Evolutionary conservation across 2,797 vertebrate species (phyloP), one percentile per base, ranked within the genome.

Genomic region (Manis javanica): DNA sequence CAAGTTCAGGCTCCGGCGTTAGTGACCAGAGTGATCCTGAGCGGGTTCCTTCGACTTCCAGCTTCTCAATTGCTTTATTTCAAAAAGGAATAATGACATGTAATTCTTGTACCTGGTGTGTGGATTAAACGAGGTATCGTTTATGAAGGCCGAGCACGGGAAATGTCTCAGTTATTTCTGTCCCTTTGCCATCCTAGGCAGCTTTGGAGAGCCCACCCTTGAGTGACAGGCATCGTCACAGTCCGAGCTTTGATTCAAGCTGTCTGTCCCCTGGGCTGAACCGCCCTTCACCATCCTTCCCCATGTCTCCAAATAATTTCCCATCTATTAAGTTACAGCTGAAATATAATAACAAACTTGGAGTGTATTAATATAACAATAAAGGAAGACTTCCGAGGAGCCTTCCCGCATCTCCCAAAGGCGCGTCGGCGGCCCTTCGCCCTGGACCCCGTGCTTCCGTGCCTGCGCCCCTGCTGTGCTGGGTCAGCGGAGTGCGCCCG

Each of bases 261-360:
- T 63, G 42, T 31, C 13, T 55, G 37, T 31, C 10, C 8, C 61
- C 6, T 81, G 15, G 59, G 10, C 55, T 29, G 39, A 68, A 69
- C 34, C 51, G 14, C 21, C 55, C 46, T 86, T 53, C 31, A 7
- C 51, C 11, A 12, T 63, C 26, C 19, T 86, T 59, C 11, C 89
- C 12, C 15, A 11, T 64, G 49, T 90, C 63, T 92, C 31, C 51
- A 87, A 34, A 87, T 57, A 26, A 16, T 87, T 72, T 83, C 37
- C 61, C 42, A 77, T 55, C 29, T 64, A 23, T 49, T 29, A 53
- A 74, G 63, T 61, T 10, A 11, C 23, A 26, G 9, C 15, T 69
- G 57, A 53, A 37, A 63, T 46, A 46, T 46, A 46, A 46, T 46
- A 46, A 46, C 46, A 46, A 8, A 46, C 46, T 46, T 46, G 46